These are phyloP conservation scores for Cheilosia impressa DNA, from an alignment of 2,888 invertebrate species.

Conservation along the genomic window DNA sequence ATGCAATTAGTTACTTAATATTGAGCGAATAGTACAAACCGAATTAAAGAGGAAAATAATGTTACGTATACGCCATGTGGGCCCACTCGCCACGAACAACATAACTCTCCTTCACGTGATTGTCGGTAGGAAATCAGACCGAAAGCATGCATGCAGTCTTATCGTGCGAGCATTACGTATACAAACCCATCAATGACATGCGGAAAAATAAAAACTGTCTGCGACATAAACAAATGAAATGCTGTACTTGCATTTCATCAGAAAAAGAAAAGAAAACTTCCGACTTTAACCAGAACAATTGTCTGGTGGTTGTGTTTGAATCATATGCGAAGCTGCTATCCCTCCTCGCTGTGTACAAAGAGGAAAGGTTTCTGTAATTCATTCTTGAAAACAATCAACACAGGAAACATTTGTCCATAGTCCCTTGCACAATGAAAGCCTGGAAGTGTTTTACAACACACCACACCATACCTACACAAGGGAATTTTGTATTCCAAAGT, in stretches of 20 bases:
- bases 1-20: background rate
- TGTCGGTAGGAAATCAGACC: background rate
- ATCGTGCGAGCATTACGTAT: background rate
- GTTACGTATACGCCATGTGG: slow-evolving; percentile 28
- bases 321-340: background rate
- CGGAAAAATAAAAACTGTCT: slow-evolving; percentile 4
- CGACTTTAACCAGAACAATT: background rate
- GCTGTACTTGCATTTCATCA: background rate
- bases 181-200: slow-evolving; percentile 1
- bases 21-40: background rate
- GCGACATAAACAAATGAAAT: background rate
- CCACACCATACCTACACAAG: too few species aligned
- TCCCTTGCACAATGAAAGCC: background rate
- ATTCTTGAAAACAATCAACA: background rate
- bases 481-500: background rate
- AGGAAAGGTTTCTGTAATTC: background rate
- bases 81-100: background rate
- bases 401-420: background rate
- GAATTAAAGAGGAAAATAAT: background rate
- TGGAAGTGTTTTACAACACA: background rate
- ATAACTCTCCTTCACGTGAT: slow-evolving; percentile 9
- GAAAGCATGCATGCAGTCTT: slow-evolving; percentile 10
- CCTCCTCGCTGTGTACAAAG: background rate
- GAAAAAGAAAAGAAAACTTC: background rate
- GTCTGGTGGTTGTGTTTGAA: background rate